phyloP scores from a whole-genome alignment of 2,797 vertebrate species.

The Borostomias antarcticus region DNA sequence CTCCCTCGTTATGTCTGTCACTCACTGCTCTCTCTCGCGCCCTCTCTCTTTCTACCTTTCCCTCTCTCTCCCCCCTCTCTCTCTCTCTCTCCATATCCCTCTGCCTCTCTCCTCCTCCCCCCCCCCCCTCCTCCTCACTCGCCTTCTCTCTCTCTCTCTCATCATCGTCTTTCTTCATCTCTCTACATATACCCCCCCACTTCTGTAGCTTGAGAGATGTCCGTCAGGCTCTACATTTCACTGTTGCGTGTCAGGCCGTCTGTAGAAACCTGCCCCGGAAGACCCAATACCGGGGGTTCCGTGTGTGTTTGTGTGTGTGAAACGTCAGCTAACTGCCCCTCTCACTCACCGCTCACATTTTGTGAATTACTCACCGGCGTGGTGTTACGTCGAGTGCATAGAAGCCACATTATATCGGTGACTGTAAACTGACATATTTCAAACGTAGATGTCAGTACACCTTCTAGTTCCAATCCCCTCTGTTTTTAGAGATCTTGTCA shows the following conservation, averaged over 20 bases:
- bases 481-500: background rate
- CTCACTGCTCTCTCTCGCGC: background rate
- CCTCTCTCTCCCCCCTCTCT: background rate
- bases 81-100: background rate
- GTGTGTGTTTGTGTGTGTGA: conserved; percentile 16
- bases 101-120: background rate
- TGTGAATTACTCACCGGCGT: conserved; percentile 12
- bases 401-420: background rate
- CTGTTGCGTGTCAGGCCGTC: conserved; percentile 48
- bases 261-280: conserved; percentile 23
- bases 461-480: background rate
- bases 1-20: conserved; percentile 17
- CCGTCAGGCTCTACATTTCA: conserved; percentile 60
- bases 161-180: too few relatives aligned
- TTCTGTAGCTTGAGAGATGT: conserved; percentile 37
- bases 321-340: conserved; percentile 13
- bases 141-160: background rate
- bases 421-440: background rate
- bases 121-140: background rate
- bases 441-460: background rate
- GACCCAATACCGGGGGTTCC: conserved; percentile 18
- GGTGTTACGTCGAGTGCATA: conserved; percentile 10
- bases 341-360: background rate
- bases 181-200: background rate
- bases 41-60: background rate